Conservation (phyloP, 2,797 vertebrate species). For the Rachycentron canadum region DNA sequence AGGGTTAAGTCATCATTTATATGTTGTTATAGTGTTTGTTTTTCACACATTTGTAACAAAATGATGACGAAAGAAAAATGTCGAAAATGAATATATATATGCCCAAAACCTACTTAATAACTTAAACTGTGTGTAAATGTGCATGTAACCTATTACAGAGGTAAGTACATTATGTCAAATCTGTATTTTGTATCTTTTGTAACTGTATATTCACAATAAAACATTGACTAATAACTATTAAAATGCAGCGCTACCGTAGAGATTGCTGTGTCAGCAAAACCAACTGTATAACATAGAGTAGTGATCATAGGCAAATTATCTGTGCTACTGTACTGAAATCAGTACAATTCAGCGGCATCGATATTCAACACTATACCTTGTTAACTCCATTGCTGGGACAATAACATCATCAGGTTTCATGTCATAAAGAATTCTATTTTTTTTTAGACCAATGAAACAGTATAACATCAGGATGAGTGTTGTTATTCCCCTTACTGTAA, state of each 20-base stretch:
- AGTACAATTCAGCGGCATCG: too few species aligned
- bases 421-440: neutral
- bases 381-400: constrained; percentile 19
- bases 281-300: neutral
- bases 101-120: neutral
- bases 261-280: constrained; percentile 13
- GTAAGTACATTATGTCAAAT: neutral
- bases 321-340: constrained; percentile 5
- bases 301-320: neutral
- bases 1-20: too few species aligned
- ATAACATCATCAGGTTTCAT: neutral
- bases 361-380: constrained; percentile 20
- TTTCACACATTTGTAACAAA: too few species aligned
- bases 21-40: too few species aligned
- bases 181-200: too few species aligned
- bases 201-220: too few species aligned
- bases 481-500: constrained; percentile 23
- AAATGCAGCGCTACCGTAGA: neutral
- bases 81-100: too few species aligned
- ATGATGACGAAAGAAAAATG: too few species aligned
- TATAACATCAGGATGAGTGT: constrained; percentile 6
- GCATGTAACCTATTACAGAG: neutral
- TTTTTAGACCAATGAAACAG: constrained; percentile 2
- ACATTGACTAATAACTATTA: too few species aligned
- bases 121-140: neutral